Conservation (phyloP, 2,888 invertebrate species). For the Ennomos erosarius region DNA sequence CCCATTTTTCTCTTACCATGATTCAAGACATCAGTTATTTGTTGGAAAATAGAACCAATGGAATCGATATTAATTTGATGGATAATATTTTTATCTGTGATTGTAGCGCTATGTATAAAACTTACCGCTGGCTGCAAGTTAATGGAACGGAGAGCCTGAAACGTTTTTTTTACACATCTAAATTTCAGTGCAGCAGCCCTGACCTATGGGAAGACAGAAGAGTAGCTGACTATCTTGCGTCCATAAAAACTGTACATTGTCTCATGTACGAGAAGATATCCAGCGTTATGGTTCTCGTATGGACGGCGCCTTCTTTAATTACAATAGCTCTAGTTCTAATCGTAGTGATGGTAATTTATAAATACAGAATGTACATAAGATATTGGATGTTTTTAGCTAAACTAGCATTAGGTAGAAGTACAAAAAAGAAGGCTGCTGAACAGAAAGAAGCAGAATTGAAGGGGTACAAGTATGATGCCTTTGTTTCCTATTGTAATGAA, state of each 20-base stretch:
- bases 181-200: constrained; percentile 74
- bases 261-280: constrained; percentile 71
- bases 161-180: constrained; percentile 63
- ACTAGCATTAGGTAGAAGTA: constrained; percentile 76
- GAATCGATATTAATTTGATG: constrained; percentile 72
- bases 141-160: constrained; percentile 65
- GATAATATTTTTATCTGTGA: constrained; percentile 85
- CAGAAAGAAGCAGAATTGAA: constrained; percentile 48
- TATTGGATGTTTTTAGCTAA: constrained; percentile 85
- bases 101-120: constrained; percentile 75
- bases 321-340: constrained; percentile 62
- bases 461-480: constrained; percentile 84
- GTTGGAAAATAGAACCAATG: constrained; percentile 56
- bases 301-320: constrained; percentile 72
- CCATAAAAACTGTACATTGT: constrained; percentile 69
- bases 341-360: constrained; percentile 59
- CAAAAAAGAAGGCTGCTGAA: constrained; percentile 53
- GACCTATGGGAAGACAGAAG: constrained; percentile 75
- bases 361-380: constrained; percentile 78
- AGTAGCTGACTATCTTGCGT: constrained; percentile 71
- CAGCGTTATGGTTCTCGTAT: constrained; percentile 67
- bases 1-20: constrained; percentile 84
- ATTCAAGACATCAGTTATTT: constrained; percentile 81
- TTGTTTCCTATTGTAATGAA: constrained; percentile 86
- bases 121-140: constrained; percentile 71